Conservation (phyloP, 2,888 invertebrate species). For the Hypselothyrea guttata region DNA sequence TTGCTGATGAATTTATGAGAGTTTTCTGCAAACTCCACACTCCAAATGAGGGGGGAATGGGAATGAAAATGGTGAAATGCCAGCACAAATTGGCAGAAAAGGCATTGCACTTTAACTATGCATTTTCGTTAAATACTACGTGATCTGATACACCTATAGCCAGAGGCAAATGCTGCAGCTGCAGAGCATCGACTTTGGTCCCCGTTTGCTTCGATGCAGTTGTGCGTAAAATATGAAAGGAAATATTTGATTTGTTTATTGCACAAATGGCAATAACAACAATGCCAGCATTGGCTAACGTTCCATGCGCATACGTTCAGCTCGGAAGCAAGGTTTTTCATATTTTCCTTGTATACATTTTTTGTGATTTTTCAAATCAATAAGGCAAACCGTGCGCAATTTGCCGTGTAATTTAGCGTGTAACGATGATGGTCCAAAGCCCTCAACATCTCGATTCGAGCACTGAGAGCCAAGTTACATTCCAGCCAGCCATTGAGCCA, state of each 20-base stretch:
- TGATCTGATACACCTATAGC: constrained; percentile 24
- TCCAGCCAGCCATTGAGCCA: constrained; percentile 4
- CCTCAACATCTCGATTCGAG: constrained; percentile 18
- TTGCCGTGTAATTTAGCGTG: constrained; percentile 75
- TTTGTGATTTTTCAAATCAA: constrained; percentile 57
- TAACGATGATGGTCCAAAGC: constrained; percentile 63
- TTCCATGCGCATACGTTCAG: constrained; percentile 20
- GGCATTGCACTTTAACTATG: constrained; percentile 59
- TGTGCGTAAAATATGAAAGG: constrained; percentile 70
- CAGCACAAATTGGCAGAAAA: constrained; percentile 38
- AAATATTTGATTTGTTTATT: constrained; percentile 75
- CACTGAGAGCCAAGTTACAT: constrained; percentile 5
- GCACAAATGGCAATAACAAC: constrained; percentile 59
- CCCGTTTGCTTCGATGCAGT: constrained; percentile 51
- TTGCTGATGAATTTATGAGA: constrained; percentile 72
- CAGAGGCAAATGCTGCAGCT: neutral
- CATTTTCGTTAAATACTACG: constrained; percentile 52
- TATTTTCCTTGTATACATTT: constrained; percentile 5
- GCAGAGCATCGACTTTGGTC: constrained; percentile 3
- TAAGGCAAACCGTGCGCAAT: constrained; percentile 69
- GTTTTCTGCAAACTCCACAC: constrained; percentile 20
- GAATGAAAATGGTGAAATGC: constrained; percentile 35
- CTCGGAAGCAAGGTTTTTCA: constrained; percentile 17
- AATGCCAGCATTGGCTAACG: constrained; percentile 5
- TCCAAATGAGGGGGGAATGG: constrained; percentile 10